phyloP scores from a whole-genome alignment of 64 coral and sea anemone species.

The Catalaphyllia jardinei region DNA sequence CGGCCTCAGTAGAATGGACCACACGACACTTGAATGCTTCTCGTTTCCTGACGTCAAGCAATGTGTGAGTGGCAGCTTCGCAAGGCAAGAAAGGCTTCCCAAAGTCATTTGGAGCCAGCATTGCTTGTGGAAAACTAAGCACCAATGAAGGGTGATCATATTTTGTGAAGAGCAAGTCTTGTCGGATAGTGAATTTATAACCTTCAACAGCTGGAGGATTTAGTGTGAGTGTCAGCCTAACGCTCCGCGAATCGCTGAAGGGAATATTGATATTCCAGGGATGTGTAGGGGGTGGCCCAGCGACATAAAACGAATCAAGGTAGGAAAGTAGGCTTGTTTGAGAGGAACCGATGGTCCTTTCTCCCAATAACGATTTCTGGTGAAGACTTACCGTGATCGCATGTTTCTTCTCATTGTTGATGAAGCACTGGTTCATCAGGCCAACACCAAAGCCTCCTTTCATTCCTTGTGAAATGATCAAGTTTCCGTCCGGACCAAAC shows the following conservation, averaged over 20 bases:
- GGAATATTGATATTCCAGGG: constrained; percentile 2
- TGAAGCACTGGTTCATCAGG: background rate
- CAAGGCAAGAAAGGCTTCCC: background rate
- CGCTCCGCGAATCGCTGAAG: background rate
- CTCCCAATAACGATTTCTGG: background rate
- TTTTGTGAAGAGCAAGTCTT: background rate
- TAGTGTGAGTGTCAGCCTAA: background rate
- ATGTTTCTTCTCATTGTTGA: constrained; percentile 13
- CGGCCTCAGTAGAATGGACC: constrained; percentile 1
- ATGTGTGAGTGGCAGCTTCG: background rate
- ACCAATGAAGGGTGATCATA: background rate
- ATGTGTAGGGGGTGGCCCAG: background rate
- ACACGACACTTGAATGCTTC: constrained; percentile 44
- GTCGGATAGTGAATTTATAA: background rate
- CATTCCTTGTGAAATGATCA: background rate
- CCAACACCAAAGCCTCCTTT: background rate
- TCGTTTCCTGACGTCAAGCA: constrained; percentile 26
- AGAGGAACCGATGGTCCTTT: constrained; percentile 4
- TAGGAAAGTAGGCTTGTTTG: constrained; percentile 2
- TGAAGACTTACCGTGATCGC: background rate
- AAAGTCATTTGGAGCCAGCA: background rate
- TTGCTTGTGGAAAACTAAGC: constrained; percentile 15
- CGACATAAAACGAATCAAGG: background rate
- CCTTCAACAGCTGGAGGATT: constrained; percentile 5
- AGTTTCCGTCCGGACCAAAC: background rate